Base-by-base conservation (phyloP, 2,888 invertebrate species). In the Corythucha ciliata region DNA sequence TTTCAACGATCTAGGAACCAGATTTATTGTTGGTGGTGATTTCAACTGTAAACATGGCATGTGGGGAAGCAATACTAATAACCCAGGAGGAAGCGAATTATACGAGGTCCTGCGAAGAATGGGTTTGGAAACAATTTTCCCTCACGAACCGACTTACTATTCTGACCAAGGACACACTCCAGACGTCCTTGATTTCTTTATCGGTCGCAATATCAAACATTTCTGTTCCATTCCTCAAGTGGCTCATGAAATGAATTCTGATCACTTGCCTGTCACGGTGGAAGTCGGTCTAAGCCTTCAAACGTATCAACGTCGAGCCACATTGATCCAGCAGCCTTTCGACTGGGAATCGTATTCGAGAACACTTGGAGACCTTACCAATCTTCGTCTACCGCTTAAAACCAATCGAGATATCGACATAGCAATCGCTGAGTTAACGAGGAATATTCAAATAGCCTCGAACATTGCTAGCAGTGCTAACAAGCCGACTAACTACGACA, bases 201-300 rank as follows among this genome's bases (percentile, higher is more conserved):
- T 45, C 10, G 45, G 45, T 12, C 29, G 24, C 18, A 12, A 33
- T 18, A 25, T 29, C 5, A 18, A 24, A 10, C 18, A 47, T 24
- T 12, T 36, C 18, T 47, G 47, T 21, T 3, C 24, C 10, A 8
- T 2, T 4, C 45, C 45, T 14, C 2, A 4, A n/a, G 45, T 45
- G 12, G 3, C 36, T 3, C n/a, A 22, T 14, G 47, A 33, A 2
- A 14, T 47, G 18, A 37, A 32, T 34, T 46, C 48, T 18, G 48
- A 36, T n/a, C n/a, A n/a, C n/a, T n/a, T n/a, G 14, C 48, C 48
- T 29, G 48, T 37, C 20, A 24, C 37, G 24, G 37, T 36, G 26
- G 48, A 37, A 29, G 16, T 46, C 21, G 24, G 46, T 46, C 14
- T 22, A 24, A 20, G 46, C 33, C 32, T 34, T 29, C 36, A 27